Conservation (phyloP, 2,888 invertebrate species). For the Gandaritis pyraliata region DNA sequence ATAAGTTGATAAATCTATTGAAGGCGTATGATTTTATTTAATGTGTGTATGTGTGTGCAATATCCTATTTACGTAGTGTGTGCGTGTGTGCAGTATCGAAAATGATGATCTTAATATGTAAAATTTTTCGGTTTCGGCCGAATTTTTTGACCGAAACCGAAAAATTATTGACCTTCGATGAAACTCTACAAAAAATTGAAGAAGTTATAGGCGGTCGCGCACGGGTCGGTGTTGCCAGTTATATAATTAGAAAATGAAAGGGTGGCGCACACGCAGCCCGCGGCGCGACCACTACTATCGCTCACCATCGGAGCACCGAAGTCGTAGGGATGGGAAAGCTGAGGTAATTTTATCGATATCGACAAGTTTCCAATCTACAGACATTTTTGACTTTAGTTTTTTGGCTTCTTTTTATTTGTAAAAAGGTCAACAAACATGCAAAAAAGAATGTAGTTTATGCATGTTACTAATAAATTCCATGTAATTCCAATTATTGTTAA, state of each 20-base stretch:
- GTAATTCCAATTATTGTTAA: no score
- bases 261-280: conserved; percentile 80
- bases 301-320: conserved; percentile 70
- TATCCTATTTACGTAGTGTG: no score
- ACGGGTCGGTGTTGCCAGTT: conserved; percentile 81
- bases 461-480: no score
- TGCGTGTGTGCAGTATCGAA: no score
- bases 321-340: conserved; percentile 55
- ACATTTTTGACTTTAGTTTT: no score
- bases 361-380: conserved; percentile 8
- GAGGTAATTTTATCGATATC: conserved; percentile 33
- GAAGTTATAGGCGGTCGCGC: conserved; percentile 74
- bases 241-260: conserved; percentile 83
- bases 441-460: no score
- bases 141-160: conserved; percentile 8
- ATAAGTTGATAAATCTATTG: no score
- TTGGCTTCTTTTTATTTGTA: no score
- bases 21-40: no score
- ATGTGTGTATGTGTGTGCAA: no score
- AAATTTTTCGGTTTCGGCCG: conserved; percentile 19
- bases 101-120: no score
- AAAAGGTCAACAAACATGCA: no score
- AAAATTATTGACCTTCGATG: conserved; percentile 17
- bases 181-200: conserved; percentile 60
- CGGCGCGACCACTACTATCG: conserved; percentile 79